Conservation (phyloP, 2,888 invertebrate species). For the Acronicta leporina region DNA sequence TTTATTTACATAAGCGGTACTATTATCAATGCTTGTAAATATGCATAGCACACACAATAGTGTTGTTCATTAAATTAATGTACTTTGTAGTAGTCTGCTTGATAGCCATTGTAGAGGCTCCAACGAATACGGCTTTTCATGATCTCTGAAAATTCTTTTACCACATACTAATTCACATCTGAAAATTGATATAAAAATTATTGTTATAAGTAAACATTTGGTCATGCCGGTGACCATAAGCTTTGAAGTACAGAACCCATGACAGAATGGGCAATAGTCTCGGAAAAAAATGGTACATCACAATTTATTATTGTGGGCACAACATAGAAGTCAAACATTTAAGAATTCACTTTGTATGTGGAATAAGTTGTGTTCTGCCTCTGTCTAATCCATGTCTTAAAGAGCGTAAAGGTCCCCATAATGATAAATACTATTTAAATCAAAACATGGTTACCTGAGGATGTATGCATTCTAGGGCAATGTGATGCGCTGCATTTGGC, state of each 20-base stretch:
- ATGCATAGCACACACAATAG: conserved; percentile 42
- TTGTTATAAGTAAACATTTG: background rate
- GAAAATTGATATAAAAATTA: conserved; percentile 46
- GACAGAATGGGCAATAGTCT: no score
- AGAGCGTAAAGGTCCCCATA: no score
- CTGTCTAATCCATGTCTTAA: no score
- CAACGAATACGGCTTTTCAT: conserved; percentile 65
- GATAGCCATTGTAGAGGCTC: conserved; percentile 45
- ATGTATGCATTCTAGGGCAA: conserved; percentile 81
- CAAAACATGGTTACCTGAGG: conserved; percentile 72
- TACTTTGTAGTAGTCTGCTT: conserved; percentile 54
- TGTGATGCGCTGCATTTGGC: conserved; percentile 82
- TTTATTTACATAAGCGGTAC: conserved; percentile 10
- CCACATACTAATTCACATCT: conserved; percentile 53
- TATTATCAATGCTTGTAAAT: background rate
- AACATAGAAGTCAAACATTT: no score
- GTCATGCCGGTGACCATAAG: no score
- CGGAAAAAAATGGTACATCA: no score
- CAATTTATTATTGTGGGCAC: no score
- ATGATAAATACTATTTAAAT: no score
- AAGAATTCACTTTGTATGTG: no score
- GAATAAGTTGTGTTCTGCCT: no score
- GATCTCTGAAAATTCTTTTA: conserved; percentile 42
- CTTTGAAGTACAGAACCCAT: no score
- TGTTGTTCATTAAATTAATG: conserved; percentile 33